A percentile compares a stretch with the other conserved stretches of the same genome.
phyloP scores from a whole-genome alignment of 2,888 invertebrate species.

The Callyntrura sp. region DNA sequence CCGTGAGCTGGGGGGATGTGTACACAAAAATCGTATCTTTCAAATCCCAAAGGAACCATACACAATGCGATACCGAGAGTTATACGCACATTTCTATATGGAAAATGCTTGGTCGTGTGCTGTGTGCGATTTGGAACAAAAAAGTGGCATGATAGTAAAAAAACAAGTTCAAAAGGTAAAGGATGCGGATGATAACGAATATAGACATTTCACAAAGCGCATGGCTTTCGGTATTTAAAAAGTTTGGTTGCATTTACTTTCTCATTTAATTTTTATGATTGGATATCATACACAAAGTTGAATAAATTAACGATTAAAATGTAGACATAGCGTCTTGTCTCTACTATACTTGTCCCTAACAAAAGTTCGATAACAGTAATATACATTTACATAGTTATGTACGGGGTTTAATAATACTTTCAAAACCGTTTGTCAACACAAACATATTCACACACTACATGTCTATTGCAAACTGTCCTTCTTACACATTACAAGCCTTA shows the following conservation, averaged over 20 bases:
- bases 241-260: background rate
- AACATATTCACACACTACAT: conserved; percentile 14
- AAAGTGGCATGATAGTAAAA: too few relatives aligned
- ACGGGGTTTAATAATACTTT: conserved; percentile 49
- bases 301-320: conserved; percentile 19
- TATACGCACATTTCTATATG: too few relatives aligned
- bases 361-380: background rate
- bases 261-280: conserved; percentile 5
- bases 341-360: background rate
- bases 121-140: too few relatives aligned
- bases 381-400: conserved; percentile 37
- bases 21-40: too few relatives aligned
- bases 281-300: conserved; percentile 37
- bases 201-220: too few relatives aligned
- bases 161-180: too few relatives aligned
- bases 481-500: background rate
- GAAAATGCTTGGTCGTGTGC: too few relatives aligned
- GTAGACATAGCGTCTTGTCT: background rate
- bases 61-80: too few relatives aligned
- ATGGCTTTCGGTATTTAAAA: background rate
- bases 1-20: too few relatives aligned
- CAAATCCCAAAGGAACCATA: too few relatives aligned
- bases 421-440: conserved; percentile 36
- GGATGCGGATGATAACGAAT: too few relatives aligned
- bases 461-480: background rate